Evolutionary conservation across 2,888 invertebrate species (phyloP), one percentile per base, ranked within the genome.

Genomic region (Drosophila meridionalis): DNA sequence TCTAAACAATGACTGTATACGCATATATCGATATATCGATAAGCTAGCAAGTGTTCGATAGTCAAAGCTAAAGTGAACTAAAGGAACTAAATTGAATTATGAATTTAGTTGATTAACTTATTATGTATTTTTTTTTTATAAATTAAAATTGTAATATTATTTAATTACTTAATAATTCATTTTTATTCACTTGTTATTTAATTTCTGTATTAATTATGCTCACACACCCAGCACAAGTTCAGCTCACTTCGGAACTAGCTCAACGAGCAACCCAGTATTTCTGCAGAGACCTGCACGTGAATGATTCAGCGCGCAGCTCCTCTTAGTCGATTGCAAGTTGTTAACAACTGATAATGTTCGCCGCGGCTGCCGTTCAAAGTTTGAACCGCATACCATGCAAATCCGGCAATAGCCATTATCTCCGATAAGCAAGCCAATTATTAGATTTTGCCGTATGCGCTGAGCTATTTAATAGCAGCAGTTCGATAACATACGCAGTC

Each of bases 261-360:
- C 59, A 38, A 1, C 14, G 32, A 34, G 38, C 30, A 26, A 38
- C 8, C 48, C 36, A 59, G 12, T 50, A 58, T 55, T 59, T 38
- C 20, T 56, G 20, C 1, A 36, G 30, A 38, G 40, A 36, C 61
- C 4, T 4, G 63, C 68, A 55, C 47, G 55, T 30, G 60, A 50
- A 64, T 76, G 76, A 76, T 48, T 76, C 76, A 76, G 47, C 50
- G 42, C 47, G 50, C 50, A 26, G 58, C 57, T 52, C 34, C 4
- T 30, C n/a, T 28, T 8, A 48, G 38, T 65, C 71, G 67, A 61
- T 59, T 69, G 69, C 62, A 74, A 59, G 59, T 65, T 65, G 76
- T 79, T 79, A 75, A 79, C 80, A 75, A 64, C 80, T 76, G 77
- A 76, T 78, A 79, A 78, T 74, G 75, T 32, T 63, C 43, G 63